Evolutionary conservation across 2,797 vertebrate genomes (phyloP), one percentile per base, ranked within the genome.

Genomic region (Cygnus olor): DNA sequence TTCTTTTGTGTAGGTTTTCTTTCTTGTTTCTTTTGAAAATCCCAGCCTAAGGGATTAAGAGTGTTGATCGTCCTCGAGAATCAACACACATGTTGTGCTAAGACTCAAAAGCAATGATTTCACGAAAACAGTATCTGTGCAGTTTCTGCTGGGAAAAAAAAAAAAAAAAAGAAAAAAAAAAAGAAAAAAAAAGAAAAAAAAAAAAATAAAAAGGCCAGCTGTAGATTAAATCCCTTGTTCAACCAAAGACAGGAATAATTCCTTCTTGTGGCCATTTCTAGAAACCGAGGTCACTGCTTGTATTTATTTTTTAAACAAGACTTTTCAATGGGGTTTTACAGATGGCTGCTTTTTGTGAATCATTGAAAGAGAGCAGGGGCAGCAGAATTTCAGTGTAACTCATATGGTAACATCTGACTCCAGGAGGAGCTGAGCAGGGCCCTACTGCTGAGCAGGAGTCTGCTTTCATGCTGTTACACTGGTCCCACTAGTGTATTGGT

Each of bases 291-390:
- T 80, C 60, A 85, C 56, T 82, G 63, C 64, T 91, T 91, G 83
- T 88, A 76, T 38, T 94, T 70, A 38, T 53, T 84, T 88, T 94
- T 80, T 90, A 64, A 94, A 90, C 85, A 85, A 22, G 80, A 21
- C 36, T 94, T 93, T 94, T 85, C 72, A 82, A 38, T 65, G 81
- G 76, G 58, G 17, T 90, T 93, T 87, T 90, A 92, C 58, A 88
- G 68, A 18, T 32, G 66, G 58, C 16, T 85, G 61, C 20, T 72
- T 82, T 87, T 54, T 92, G 56, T 85, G 92, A 88, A 34, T 34
- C 42, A 17, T 0, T 17, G 77, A 36, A 61, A 81, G 80, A 80
- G 34, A 76, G 22, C 28, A 16, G 45, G 19, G 22, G 21, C 47
- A 25, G 13, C 44, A 58, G 40, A 28, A 34, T 49, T 49, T 36